These are phyloP conservation scores for Podilymbus podiceps DNA, from an alignment of 2,113 vertebrate species.

Conservation along the genomic window DNA sequence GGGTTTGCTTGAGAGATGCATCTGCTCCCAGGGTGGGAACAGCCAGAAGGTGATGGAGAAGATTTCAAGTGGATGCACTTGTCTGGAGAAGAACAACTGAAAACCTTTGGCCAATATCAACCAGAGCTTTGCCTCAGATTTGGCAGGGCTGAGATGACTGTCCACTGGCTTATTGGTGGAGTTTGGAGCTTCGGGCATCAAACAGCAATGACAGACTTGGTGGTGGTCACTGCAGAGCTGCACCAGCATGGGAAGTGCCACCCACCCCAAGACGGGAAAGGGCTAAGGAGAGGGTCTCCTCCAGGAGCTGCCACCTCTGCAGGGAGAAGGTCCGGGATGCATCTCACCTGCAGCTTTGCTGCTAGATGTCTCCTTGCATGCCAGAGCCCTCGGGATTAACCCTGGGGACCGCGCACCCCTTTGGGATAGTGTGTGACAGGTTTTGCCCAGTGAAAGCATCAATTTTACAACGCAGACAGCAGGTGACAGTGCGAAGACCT, in stretches of 20 bases:
- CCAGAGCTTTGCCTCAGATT: not conserved
- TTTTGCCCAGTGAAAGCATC: not conserved
- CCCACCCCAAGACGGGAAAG: not conserved
- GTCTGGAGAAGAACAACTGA: not conserved
- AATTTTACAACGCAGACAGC: not conserved
- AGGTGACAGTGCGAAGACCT: not conserved
- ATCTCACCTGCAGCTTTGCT: not conserved
- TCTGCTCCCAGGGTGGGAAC: not conserved
- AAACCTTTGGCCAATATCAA: not conserved
- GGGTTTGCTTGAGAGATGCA: not conserved
- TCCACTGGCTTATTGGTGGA: not conserved
- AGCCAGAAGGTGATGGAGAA: not conserved
- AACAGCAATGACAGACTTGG: not conserved
- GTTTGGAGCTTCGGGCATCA: not conserved
- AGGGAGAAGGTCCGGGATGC: not conserved
- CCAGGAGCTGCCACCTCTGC: not conserved
- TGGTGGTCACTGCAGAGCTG: not conserved
- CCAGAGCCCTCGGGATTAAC: not conserved
- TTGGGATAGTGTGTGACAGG: not conserved
- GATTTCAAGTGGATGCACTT: not conserved
- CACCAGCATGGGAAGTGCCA: not conserved
- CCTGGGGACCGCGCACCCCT: no score
- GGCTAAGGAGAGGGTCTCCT: not conserved
- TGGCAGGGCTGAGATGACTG: not conserved
- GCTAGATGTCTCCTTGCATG: not conserved